These are phyloP conservation scores for Cyprinodon diabolis DNA, from an alignment of 2,797 vertebrate species.

Conservation along the genomic window DNA sequence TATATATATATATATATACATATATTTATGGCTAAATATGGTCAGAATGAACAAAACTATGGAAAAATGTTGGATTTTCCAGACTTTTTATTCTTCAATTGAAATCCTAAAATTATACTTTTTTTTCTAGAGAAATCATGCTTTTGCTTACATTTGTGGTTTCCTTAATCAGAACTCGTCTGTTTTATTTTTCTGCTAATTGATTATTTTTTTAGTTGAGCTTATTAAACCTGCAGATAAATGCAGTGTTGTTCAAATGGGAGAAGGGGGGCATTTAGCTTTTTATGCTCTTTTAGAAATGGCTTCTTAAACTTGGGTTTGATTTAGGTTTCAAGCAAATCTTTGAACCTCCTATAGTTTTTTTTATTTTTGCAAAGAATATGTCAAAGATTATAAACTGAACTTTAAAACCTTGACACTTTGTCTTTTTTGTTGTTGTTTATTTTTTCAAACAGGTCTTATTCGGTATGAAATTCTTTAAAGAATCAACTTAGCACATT, in stretches of 20 bases:
- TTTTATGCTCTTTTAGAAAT: not conserved
- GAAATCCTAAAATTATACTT: not conserved
- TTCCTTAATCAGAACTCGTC: not conserved
- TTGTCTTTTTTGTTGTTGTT: too few species aligned
- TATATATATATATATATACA: too few species aligned
- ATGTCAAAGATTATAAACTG: not conserved
- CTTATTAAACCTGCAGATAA: not conserved
- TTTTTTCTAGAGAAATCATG: not conserved
- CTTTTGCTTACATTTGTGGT: not conserved
- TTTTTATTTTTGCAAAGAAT: too few species aligned
- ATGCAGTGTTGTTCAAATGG: not conserved
- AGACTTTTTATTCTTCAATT: too few species aligned
- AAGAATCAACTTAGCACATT: too few species aligned
- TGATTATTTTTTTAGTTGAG: not conserved
- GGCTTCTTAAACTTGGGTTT: not conserved
- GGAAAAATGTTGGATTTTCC: not conserved
- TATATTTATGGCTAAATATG: too few species aligned
- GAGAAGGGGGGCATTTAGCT: not conserved
- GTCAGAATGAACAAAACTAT: not conserved
- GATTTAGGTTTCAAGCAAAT: not conserved
- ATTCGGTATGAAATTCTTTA: too few species aligned
- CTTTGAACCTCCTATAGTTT: not conserved
- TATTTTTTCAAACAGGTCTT: too few species aligned
- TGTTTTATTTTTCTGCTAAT: not conserved
- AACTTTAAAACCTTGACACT: too few species aligned